Base-by-base conservation (phyloP, 2,113 vertebrate genomes). In the Caranx melampygus region DNA sequence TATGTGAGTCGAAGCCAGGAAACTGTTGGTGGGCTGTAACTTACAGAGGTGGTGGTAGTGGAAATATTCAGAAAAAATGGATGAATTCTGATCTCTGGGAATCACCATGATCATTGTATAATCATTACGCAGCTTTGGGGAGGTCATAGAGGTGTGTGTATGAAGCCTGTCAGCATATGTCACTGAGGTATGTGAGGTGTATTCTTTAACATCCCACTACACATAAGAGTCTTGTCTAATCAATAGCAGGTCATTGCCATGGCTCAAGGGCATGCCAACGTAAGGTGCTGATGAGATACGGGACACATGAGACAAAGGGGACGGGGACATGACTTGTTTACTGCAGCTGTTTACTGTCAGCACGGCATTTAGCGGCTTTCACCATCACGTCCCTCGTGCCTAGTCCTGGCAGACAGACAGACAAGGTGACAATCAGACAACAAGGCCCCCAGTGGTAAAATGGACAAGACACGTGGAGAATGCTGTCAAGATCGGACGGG, bases 191-290 rank as follows among this genome's bases (percentile, higher is more conserved):
- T 82, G 61, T 72, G 77, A 82, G 66, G 81, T 67, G 74, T 79
- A 63, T 82, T 92, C 88, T 89, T 90, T 83, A 90, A 91, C 91
- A 91, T 91, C 85, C 42, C 35, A 16, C 67, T 89, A 85, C 82
- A 87, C 78, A 72, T 83, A 82, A 73, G 47, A 59, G 68, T 75
- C 80, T 83, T 75, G 81, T 90, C 75, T 64, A 87, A 94, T 95
- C 94, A 91, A 95, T 95, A 81, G 81, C 62, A 64, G 92, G 90
- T 93, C 93, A 93, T 90, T 94, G 92, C 92, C 91, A 85, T 72
- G 75, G 91, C 91, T 94, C 90, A 95, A 94, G 94, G 93, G 91
- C 91, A 62, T 52, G 72, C 49, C 89, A 72, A 87, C 85, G 77
- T 76, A 82, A 82, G 89, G 92, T 20, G 60, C 88, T 90, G 92